These are phyloP conservation scores for Eupithecia subumbrata DNA, from an alignment of 2,888 invertebrate genomes.

Conservation along the genomic window DNA sequence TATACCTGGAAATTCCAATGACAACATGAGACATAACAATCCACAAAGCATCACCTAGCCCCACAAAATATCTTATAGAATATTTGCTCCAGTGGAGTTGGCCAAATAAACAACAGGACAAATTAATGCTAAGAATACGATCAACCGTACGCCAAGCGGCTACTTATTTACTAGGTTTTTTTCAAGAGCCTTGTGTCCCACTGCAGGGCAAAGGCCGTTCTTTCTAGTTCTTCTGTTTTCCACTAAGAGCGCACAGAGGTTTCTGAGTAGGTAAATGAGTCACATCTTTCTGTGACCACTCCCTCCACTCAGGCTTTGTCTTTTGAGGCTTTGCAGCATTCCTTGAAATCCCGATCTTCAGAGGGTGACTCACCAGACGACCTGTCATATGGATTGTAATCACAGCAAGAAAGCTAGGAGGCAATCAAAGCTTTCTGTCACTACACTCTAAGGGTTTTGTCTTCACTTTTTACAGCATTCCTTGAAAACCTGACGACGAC, in stretches of 20 bases:
- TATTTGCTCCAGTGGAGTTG: background rate
- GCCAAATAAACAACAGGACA: background rate
- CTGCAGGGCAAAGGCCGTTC: background rate
- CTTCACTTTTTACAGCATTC: background rate
- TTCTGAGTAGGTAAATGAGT: too few relatives aligned
- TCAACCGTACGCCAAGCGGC: background rate
- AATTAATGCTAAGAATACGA: background rate
- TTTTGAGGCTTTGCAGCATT: background rate
- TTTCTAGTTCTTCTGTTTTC: background rate
- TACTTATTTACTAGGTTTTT: background rate
- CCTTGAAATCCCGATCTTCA: background rate
- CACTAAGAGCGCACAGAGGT: too few relatives aligned
- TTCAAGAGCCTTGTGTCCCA: background rate
- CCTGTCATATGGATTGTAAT: background rate
- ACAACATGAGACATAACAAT: too few relatives aligned
- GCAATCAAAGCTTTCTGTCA: background rate
- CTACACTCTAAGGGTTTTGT: background rate
- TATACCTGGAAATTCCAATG: conserved; percentile 59
- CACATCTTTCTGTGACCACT: background rate
- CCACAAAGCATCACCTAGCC: too few relatives aligned
- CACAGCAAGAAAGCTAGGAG: background rate
- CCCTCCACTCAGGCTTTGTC: background rate
- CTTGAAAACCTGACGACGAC: background rate
- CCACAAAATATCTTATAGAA: background rate
- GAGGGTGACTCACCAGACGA: background rate